phyloP scores from a whole-genome alignment of 2,113 vertebrate species.

The Lasiurus cinereus region DNA sequence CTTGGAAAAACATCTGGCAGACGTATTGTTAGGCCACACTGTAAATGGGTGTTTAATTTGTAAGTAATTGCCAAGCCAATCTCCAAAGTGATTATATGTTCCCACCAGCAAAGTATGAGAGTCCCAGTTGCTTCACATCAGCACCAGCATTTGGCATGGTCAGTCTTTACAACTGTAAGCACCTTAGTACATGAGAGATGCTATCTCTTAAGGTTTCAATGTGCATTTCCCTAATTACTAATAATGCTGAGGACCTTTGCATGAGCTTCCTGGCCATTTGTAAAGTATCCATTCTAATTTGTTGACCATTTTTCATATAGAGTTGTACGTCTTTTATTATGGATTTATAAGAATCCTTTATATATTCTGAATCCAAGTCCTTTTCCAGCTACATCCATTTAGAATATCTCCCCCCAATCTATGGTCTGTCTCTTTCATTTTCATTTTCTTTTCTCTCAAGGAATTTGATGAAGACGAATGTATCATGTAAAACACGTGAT shows the following conservation, averaged over 20 bases:
- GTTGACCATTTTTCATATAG: not conserved
- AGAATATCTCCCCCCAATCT: not conserved
- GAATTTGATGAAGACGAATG: slow-evolving; percentile 19
- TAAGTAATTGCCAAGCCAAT: not conserved
- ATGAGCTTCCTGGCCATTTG: not conserved
- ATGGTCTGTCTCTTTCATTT: not conserved
- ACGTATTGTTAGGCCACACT: not conserved
- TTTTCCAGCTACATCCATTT: not conserved
- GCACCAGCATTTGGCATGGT: not conserved
- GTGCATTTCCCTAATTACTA: not conserved
- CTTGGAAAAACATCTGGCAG: not conserved
- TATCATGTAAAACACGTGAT: not conserved
- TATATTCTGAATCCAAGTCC: not conserved
- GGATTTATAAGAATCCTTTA: not conserved
- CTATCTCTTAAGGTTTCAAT: not conserved
- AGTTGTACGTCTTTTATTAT: not conserved
- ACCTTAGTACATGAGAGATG: not conserved
- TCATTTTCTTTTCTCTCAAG: slow-evolving; percentile 47
- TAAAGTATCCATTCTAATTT: not conserved
- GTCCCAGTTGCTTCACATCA: not conserved
- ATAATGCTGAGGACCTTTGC: not conserved
- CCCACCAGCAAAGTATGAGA: not conserved
- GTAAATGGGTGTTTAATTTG: not conserved
- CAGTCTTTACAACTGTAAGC: not conserved
- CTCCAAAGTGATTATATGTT: not conserved